phyloP scores from a whole-genome alignment of 2,113 vertebrate species.

The Neodontobutis hainanensis region DNA sequence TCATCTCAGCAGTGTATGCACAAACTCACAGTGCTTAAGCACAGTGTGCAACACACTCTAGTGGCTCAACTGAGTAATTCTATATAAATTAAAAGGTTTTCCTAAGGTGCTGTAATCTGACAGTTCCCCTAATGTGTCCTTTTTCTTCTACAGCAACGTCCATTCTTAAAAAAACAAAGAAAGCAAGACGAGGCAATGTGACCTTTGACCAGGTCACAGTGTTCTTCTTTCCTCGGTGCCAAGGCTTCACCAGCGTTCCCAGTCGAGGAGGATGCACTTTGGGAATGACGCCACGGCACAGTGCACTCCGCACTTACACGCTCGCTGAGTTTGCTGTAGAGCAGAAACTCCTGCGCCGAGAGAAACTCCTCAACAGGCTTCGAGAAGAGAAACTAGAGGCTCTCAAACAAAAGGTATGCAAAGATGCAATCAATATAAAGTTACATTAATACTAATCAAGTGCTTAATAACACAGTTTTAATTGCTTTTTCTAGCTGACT shows the following conservation, averaged over 20 bases:
- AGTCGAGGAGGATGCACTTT: conserved; percentile 95
- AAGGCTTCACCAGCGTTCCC: conserved; percentile 96
- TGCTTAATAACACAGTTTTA: background rate
- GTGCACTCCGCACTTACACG: conserved; percentile 82
- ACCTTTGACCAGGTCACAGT: conserved; percentile 91
- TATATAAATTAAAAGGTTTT: background rate
- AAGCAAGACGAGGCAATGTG: conserved; percentile 82
- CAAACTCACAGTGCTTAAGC: background rate
- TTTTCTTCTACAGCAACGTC: conserved; percentile 80
- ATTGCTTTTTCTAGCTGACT: conserved; percentile 78
- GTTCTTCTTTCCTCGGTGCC: conserved; percentile 95
- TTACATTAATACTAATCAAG: background rate
- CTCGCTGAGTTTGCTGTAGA: conserved; percentile 88
- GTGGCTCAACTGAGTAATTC: conserved; percentile 32
- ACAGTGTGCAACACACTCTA: conserved; percentile 49
- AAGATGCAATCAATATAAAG: background rate
- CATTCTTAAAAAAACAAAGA: conserved; percentile 90
- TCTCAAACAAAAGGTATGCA: conserved; percentile 83
- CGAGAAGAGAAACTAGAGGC: conserved; percentile 90
- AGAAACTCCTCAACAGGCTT: conserved; percentile 86
- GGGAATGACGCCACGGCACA: conserved; percentile 91
- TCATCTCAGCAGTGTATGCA: conserved; percentile 25
- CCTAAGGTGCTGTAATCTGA: background rate
- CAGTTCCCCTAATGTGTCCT: conserved; percentile 10
- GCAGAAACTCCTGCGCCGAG: conserved; percentile 81